phyloP scores from a whole-genome alignment of 2,113 vertebrate genomes.

The Puffinus mauretanicus region DNA sequence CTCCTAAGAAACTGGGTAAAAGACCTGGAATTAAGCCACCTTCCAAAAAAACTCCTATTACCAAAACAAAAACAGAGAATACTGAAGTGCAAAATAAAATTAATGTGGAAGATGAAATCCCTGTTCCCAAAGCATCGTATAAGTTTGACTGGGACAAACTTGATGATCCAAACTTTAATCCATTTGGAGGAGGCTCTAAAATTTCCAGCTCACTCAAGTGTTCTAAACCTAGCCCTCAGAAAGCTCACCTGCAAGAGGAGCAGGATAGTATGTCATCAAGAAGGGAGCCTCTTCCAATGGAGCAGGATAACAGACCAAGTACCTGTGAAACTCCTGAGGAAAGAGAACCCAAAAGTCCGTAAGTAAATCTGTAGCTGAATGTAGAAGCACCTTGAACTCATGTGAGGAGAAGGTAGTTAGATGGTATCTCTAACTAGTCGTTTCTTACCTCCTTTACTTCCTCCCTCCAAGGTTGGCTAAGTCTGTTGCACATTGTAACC shows the following conservation, averaged over 20 bases:
- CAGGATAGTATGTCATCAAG: background rate
- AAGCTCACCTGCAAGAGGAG: background rate
- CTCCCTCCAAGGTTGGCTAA: rapidly evolving
- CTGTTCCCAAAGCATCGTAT: constrained; percentile 67
- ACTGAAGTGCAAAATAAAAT: background rate
- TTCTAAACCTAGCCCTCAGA: background rate
- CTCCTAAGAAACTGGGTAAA: constrained; percentile 75
- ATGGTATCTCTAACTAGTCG: background rate
- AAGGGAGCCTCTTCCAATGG: background rate
- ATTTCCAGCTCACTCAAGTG: constrained; percentile 65
- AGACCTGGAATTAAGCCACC: constrained; percentile 67
- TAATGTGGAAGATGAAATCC: constrained; percentile 1
- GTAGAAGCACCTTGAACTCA: background rate
- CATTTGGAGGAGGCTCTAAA: constrained; percentile 64
- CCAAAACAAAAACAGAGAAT: background rate
- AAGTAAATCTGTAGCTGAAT: constrained; percentile 6
- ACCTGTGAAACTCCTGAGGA: background rate
- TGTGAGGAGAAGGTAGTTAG: background rate
- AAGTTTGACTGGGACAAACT: constrained; percentile 74
- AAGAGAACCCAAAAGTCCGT: background rate
- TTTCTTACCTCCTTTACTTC: background rate
- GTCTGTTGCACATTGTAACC: background rate
- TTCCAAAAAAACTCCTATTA: constrained; percentile 6
- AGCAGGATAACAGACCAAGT: background rate
- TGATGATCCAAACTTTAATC: constrained; percentile 80